These are phyloP conservation scores for Callospermophilus lateralis DNA, from an alignment of 2,113 vertebrate genomes.

Conservation along the genomic window DNA sequence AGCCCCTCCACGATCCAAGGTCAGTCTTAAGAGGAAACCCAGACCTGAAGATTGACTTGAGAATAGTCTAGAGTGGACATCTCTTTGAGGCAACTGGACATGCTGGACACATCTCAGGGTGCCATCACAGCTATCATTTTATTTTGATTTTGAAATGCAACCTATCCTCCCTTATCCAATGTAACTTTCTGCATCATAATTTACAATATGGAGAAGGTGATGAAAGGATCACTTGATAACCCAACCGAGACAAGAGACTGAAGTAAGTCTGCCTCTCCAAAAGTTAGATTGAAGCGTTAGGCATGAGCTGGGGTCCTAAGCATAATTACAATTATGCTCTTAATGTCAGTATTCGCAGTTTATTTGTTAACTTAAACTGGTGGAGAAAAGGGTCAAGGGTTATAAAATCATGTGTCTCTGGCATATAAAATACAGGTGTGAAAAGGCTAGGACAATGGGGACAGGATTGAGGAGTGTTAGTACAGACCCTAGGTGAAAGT, in stretches of 20 bases:
- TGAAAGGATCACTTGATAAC: background rate
- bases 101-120: constrained; percentile 51
- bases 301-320: background rate
- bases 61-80: constrained; percentile 40
- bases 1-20: constrained; percentile 98
- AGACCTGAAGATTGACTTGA: constrained; percentile 72
- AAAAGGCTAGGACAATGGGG: fast-evolving
- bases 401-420: background rate
- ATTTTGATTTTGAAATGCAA: constrained; percentile 44
- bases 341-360: background rate
- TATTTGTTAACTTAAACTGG: background rate
- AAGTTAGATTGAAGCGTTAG: background rate
- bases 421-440: background rate
- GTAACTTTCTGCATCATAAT: constrained; percentile 51
- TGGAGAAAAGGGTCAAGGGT: background rate
- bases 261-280: constrained; percentile 21
- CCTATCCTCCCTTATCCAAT: constrained; percentile 58
- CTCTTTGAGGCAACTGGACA: constrained; percentile 49
- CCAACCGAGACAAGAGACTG: constrained; percentile 58
- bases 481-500: background rate
- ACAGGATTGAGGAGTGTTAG: background rate
- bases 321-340: background rate
- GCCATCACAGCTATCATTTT: constrained; percentile 59
- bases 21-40: constrained; percentile 87
- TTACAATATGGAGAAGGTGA: background rate